These are phyloP conservation scores for Harpagifer antarcticus DNA, from an alignment of 2,797 vertebrate genomes.

Conservation along the genomic window DNA sequence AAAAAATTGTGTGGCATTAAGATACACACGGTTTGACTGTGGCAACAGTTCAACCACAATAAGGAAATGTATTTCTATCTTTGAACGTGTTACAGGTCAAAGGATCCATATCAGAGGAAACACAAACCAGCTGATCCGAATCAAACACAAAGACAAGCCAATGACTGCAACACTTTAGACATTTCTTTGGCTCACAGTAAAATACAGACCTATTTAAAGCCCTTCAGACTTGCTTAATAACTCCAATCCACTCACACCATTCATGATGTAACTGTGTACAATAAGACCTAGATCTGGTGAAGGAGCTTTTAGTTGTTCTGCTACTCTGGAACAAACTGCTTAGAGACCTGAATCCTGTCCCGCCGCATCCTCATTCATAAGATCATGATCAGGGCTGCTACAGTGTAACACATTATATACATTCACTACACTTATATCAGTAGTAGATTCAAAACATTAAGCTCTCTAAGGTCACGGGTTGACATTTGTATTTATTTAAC, in stretches of 20 bases:
- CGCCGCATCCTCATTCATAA: neutral
- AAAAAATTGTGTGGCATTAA: neutral
- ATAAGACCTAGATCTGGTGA: too few species aligned
- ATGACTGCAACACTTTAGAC: neutral
- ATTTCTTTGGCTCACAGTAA: neutral
- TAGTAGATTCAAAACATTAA: neutral
- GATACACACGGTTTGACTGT: neutral
- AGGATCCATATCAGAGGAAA: slow-evolving; percentile 18
- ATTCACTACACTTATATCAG: neutral
- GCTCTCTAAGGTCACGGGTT: neutral
- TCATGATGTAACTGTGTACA: too few species aligned
- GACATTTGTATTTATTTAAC: neutral
- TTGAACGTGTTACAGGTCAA: neutral
- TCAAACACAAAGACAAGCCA: neutral
- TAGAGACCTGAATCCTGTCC: neutral
- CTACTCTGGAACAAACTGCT: neutral
- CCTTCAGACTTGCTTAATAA: neutral
- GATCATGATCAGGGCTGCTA: neutral
- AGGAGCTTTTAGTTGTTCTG: neutral
- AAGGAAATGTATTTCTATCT: neutral
- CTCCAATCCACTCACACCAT: too few species aligned
- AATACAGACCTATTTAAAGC: neutral
- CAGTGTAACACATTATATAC: neutral
- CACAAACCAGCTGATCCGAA: neutral
- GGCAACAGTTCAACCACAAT: slow-evolving; percentile 4